A percentile compares a stretch with the other conserved stretches of the same genome.
Conservation (phyloP, 2,888 invertebrate species). For the Muschampia plurimacula region DNA sequence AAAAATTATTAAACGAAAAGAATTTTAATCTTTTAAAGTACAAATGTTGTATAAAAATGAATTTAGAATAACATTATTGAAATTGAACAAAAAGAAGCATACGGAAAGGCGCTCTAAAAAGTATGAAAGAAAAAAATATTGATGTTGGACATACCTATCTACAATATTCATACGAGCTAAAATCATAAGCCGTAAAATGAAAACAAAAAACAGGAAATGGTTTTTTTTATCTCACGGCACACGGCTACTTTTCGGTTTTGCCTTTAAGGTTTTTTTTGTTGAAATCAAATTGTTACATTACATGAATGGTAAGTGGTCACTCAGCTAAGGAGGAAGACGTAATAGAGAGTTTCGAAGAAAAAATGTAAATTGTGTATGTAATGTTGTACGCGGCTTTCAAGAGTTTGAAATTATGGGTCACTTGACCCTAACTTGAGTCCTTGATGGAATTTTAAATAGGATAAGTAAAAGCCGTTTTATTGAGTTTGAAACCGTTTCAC, state of each 20-base stretch:
- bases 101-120: background rate
- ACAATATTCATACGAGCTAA: background rate
- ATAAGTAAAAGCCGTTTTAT: constrained; percentile 48
- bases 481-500: constrained; percentile 49
- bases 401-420: constrained; percentile 71
- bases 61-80: too few species aligned
- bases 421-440: constrained; percentile 65
- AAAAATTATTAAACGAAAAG: too few species aligned
- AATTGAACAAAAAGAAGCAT: too few species aligned
- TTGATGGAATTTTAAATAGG: constrained; percentile 71
- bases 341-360: constrained; percentile 70
- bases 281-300: constrained; percentile 45
- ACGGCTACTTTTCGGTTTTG: constrained; percentile 9
- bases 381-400: constrained; percentile 59
- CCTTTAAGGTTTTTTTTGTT: constrained; percentile 15
- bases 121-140: background rate
- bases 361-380: constrained; percentile 60
- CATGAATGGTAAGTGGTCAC: constrained; percentile 56
- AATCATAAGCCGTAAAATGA: background rate
- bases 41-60: background rate
- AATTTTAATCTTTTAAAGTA: background rate
- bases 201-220: background rate
- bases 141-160: too few species aligned
- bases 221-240: background rate
- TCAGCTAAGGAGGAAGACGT: constrained; percentile 59